These are phyloP conservation scores for Colossoma macropomum DNA, from an alignment of 2,113 vertebrate genomes.

Conservation along the genomic window DNA sequence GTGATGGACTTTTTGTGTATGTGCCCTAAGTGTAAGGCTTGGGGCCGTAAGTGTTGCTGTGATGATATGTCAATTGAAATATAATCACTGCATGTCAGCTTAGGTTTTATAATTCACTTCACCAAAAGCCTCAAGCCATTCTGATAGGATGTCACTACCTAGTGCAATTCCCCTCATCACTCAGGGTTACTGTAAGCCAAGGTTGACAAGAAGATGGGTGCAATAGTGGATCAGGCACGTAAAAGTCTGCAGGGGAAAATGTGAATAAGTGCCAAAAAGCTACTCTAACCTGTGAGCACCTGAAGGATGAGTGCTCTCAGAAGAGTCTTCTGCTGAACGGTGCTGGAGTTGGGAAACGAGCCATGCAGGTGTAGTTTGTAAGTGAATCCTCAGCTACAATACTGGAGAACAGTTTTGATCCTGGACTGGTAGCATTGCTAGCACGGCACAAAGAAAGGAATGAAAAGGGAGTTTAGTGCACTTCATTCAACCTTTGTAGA, in stretches of 20 bases:
- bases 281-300: conserved; percentile 90
- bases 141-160: not conserved
- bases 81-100: not conserved
- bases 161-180: not conserved
- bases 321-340: conserved; percentile 98
- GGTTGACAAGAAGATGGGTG: too few relatives aligned
- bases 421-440: conserved; percentile 91
- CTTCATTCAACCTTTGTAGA: not conserved
- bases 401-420: conserved; percentile 94
- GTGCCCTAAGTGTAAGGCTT: too few relatives aligned
- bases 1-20: not conserved
- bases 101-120: not conserved
- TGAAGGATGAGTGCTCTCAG: conserved; percentile 93
- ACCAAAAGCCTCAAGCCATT: too few relatives aligned
- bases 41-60: not conserved
- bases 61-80: not conserved
- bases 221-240: too few relatives aligned
- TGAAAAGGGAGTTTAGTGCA: not conserved
- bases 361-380: conserved; percentile 93
- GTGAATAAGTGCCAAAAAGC: not conserved
- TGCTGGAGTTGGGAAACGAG: conserved; percentile 91
- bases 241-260: too few relatives aligned
- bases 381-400: conserved; percentile 87
- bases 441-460: conserved; percentile 61
- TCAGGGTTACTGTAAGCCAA: not conserved